Evolutionary conservation across 2,888 invertebrate genomes (phyloP), one percentile per base, ranked within the genome.

Genomic region (Cyclophora albipunctata): DNA sequence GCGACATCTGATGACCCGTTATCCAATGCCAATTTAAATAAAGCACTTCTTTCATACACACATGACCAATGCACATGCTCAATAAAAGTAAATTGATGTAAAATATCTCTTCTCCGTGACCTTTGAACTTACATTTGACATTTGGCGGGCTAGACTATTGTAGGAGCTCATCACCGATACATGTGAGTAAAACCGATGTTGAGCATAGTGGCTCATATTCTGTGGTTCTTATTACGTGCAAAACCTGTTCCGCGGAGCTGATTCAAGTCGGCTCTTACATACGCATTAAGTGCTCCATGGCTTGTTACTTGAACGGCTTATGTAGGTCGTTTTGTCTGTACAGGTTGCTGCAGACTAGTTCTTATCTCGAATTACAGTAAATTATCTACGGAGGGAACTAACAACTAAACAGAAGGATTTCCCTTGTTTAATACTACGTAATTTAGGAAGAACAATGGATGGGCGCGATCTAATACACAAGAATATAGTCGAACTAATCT

Each of bases 371-470:
- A 37, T 37, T 37, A 5, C 5, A 37, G 37, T 20, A 20, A 20
- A 20, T 20, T 20, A 20, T 20, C 20, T 20, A 20, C 20, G 20
- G 20, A 20, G 1, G 20, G 20, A 20, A 20, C 20, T 20, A 20
- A 20, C 2, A 20, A 20, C 20, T 20, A 71, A 66, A 63, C 60
- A 58, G 67, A 68, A 71, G 69, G 68, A 67, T 71, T 79, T 74
- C 58, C 70, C 62, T 63, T 60, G 64, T 67, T 62, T 62, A 60
- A 75, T 71, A 68, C 69, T 67, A 67, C 70, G 78, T 79, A 77
- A 76, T 71, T 79, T 73, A 76, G 71, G 71, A 66, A 68, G 67
- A 82, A 86, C 85, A 85, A 84, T 85, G 62, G 79, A 67, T 74
- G 82, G 84, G 81, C 66, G 80, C 64, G 83, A 75, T 73, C 69